Percentiles rank a stretch among this genome's conserved stretches.
These are phyloP conservation scores for Eciton burchellii DNA, from an alignment of 1,140 invertebrate genomes.

Conservation along the genomic window DNA sequence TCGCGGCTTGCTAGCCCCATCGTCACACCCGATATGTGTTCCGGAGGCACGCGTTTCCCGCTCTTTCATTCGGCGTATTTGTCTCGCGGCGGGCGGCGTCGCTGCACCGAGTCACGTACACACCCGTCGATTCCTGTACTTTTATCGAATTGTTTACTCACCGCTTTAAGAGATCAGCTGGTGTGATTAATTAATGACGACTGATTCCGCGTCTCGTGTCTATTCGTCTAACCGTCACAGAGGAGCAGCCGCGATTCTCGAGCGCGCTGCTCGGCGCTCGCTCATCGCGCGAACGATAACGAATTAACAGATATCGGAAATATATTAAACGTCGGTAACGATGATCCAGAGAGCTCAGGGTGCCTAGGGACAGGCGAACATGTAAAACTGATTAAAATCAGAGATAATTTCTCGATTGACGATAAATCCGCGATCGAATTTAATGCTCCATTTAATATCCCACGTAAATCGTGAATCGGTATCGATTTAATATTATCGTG, in stretches of 20 bases:
- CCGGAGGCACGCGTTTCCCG: slow-evolving; percentile 9
- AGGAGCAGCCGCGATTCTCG: too few species aligned
- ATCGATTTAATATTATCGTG: slow-evolving; percentile 5
- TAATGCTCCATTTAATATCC: not conserved
- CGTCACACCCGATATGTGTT: slow-evolving; percentile 35
- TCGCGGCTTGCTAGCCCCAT: too few species aligned
- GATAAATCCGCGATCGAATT: slow-evolving; percentile 7
- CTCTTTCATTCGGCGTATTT: slow-evolving; percentile 48
- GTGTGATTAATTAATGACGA: slow-evolving; percentile 30
- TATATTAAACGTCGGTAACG: not conserved
- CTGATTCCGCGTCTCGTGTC: not conserved
- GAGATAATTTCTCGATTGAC: not conserved
- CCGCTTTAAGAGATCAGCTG: slow-evolving; percentile 25
- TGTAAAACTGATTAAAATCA: not conserved
- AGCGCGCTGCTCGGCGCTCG: too few species aligned
- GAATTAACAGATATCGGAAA: too few species aligned
- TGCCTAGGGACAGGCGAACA: not conserved
- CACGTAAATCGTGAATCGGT: not conserved
- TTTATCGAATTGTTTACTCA: slow-evolving; percentile 44
- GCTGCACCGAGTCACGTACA: slow-evolving; percentile 29
- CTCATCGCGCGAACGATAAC: not conserved
- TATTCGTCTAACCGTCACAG: too few species aligned
- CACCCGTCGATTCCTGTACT: slow-evolving; percentile 21
- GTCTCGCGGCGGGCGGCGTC: slow-evolving; percentile 11
- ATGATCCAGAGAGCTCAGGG: not conserved